These are phyloP conservation scores for Myioborus melanocephalus DNA, from an alignment of 2,797 vertebrate species.

Conservation along the genomic window DNA sequence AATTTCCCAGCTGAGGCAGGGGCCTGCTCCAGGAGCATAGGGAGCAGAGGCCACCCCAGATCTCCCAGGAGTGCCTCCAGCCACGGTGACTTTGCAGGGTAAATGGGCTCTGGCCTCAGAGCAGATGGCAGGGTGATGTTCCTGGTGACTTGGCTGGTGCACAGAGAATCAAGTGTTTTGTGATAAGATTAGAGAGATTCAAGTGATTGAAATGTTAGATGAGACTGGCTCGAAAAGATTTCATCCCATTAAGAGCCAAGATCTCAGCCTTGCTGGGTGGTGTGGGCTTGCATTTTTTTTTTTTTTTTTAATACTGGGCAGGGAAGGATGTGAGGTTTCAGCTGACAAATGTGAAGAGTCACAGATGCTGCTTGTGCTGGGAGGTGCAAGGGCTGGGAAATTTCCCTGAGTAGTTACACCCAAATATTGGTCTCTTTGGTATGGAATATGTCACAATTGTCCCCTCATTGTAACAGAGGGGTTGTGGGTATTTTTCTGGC, in stretches of 20 bases:
- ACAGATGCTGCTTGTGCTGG: not conserved
- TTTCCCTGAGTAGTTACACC: not conserved
- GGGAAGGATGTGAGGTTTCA: not conserved
- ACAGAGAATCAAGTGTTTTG: constrained; percentile 33
- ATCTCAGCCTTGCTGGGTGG: not conserved
- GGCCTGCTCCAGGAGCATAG: not conserved
- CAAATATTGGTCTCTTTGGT: not conserved
- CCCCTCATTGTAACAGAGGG: not conserved
- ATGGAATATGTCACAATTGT: not conserved
- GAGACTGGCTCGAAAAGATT: not conserved
- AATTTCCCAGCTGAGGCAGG: not conserved
- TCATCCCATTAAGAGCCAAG: constrained; percentile 36
- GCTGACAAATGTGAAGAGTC: not conserved
- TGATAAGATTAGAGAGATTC: constrained; percentile 62
- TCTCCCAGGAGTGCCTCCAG: not conserved
- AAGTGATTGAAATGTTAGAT: constrained; percentile 58
- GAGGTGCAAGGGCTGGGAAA: not conserved
- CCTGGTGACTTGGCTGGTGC: not conserved
- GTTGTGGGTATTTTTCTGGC: not conserved
- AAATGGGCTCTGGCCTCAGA: not conserved
- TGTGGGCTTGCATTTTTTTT: not conserved
- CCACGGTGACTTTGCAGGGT: accelerated
- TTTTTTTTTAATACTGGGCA: not conserved
- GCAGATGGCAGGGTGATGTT: constrained; percentile 30
- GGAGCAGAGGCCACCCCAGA: not conserved